Evolutionary conservation across 2,797 vertebrate species (phyloP).

Genomic region (Iguana delicatissima): DNA sequence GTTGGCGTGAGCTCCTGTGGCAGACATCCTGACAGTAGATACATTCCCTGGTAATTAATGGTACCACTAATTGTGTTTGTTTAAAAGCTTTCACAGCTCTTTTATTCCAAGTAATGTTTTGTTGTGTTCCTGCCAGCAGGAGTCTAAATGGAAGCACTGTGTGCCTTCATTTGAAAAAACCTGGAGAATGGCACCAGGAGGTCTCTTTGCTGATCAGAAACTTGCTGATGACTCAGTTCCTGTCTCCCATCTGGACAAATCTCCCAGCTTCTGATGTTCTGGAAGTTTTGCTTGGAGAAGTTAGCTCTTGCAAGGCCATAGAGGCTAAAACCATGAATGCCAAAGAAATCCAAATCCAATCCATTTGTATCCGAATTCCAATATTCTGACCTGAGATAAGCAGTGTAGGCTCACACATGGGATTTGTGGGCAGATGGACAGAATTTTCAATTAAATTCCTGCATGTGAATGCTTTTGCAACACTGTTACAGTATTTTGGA

Average conservation of each 20-base stretch:
- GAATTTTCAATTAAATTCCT: no score
- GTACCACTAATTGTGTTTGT: conserved; percentile 23
- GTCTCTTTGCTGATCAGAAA: conserved; percentile 2
- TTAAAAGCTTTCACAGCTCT: conserved; percentile 41
- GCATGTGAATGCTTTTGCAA: no score
- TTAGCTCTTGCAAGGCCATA: neutral
- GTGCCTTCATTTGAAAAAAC: conserved; percentile 12
- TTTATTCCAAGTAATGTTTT: conserved; percentile 11
- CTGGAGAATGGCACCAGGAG: conserved; percentile 49
- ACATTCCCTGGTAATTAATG: neutral
- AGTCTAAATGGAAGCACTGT: conserved; percentile 23
- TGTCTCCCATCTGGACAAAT: conserved; percentile 19
- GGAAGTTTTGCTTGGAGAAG: fast-evolving
- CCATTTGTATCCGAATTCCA: no score
- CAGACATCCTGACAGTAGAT: neutral
- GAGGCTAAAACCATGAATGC: no score
- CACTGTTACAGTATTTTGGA: no score
- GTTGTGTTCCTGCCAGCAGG: fast-evolving
- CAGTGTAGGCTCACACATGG: no score
- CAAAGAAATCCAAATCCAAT: no score
- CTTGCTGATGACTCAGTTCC: conserved; percentile 20
- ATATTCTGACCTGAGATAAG: no score
- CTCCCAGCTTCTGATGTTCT: neutral
- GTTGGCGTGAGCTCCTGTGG: no score
- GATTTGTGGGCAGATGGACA: no score